These are phyloP conservation scores for Apodemia hepburni DNA, from an alignment of 2,888 invertebrate genomes.

Conservation along the genomic window DNA sequence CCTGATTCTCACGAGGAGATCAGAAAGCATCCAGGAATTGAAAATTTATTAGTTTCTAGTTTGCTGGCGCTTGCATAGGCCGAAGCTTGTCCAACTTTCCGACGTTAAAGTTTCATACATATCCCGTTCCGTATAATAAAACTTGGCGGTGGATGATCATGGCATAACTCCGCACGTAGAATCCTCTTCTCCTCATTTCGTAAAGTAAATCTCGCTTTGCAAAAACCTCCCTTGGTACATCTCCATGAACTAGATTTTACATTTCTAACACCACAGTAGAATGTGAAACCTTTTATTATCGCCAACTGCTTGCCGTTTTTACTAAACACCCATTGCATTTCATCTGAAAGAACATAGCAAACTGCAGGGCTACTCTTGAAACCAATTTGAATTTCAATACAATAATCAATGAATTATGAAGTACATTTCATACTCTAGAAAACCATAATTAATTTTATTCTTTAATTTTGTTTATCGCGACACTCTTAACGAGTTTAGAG, in stretches of 20 bases:
- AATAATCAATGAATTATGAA: no score
- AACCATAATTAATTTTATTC: no score
- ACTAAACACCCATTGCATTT: constrained; percentile 31
- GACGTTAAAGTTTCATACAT: constrained; percentile 34
- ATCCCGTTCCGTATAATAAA: constrained; percentile 37
- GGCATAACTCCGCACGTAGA: constrained; percentile 59
- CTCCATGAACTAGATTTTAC: constrained; percentile 29
- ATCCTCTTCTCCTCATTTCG: constrained; percentile 33
- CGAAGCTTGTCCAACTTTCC: background rate
- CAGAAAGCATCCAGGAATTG: no score
- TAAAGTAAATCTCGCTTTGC: constrained; percentile 35
- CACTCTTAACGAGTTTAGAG: no score
- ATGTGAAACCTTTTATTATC: constrained; percentile 35
- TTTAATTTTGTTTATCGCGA: no score
- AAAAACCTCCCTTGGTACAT: constrained; percentile 36
- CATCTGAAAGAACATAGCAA: constrained; percentile 2
- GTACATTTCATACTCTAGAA: no score
- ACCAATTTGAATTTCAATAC: no score
- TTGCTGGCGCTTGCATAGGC: no score
- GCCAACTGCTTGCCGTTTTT: constrained; percentile 31
- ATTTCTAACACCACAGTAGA: constrained; percentile 32
- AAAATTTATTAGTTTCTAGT: no score
- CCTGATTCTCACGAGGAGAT: no score
- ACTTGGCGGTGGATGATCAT: constrained; percentile 53
- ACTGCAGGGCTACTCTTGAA: no score